Evolutionary conservation across 2,797 vertebrate genomes (phyloP), one percentile per base, ranked within the genome.

Genomic region (Macroramphosus scolopax): DNA sequence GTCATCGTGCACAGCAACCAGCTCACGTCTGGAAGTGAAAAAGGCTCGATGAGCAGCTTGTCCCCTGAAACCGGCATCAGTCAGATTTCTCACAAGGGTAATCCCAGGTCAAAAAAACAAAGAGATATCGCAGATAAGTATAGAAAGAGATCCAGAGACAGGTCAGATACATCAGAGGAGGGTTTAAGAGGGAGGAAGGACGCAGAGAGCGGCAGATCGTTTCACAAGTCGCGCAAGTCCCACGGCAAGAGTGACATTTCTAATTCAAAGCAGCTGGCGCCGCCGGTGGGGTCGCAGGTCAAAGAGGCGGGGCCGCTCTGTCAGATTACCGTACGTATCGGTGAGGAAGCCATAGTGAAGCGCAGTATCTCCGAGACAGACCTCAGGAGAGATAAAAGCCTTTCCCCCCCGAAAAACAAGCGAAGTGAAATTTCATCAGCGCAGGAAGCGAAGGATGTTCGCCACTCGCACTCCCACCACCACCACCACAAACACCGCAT

Each of bases 311-410:
- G 92, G 11, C 93, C 94, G 0, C 87, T 96, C 48, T 96, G 94
- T 74, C 93, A 93, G 81, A 96, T 96, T 69, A 96, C 94, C 15
- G 93, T 96, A 50, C 91, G 93, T 6, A 95, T 96, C 0, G 94
- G 94, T 0, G 93, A 95, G 75, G 93, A 96, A 73, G 94, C 94
- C 48, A 93, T 96, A 8, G 93, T 96, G 12, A 94, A 95, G 78
- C 87, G 94, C 15, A 93, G 92, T 49, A 95, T 96, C 78, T 94
- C 94, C 1, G 94, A 95, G 77, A 94, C 91, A 1, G 93, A 96
- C 68, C 90, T 96, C 4, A 86, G 83, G 80, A 84, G 77, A 82
- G 92, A 91, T 81, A 93, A 90, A 74, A 85, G 88, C 28, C 88
- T 87, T 17, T 78, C 87, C 18, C 82, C 86, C 9, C 84, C 81